These are phyloP conservation scores for Coreoperca whiteheadi DNA, from an alignment of 2,113 vertebrate genomes.

Conservation along the genomic window DNA sequence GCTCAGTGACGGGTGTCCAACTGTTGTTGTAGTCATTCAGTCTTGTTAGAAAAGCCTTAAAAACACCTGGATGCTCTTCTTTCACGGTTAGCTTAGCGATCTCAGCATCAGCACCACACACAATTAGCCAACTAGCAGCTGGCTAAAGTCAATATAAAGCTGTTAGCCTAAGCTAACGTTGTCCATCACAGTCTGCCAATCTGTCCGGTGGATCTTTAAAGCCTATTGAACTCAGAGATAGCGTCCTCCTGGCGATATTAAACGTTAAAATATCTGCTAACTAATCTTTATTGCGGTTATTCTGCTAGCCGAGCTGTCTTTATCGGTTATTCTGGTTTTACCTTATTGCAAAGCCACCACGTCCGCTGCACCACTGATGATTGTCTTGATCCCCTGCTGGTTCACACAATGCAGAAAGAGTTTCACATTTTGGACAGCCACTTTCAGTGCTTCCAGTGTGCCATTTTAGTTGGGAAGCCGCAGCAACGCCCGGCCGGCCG, in stretches of 20 bases:
- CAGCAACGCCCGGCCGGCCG: neutral
- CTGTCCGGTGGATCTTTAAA: neutral
- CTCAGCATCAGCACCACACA: slow-evolving; percentile 75
- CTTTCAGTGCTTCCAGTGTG: slow-evolving; percentile 10
- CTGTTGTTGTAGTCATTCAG: neutral
- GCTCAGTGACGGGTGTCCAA: neutral
- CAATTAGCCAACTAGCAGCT: slow-evolving; percentile 47
- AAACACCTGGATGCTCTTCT: slow-evolving; percentile 15
- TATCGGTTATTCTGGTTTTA: slow-evolving; percentile 25
- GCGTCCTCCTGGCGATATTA: neutral
- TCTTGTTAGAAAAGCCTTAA: neutral
- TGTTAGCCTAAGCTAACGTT: slow-evolving; percentile 26
- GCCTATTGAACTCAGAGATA: neutral
- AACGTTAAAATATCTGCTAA: neutral
- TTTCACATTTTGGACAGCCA: slow-evolving; percentile 46
- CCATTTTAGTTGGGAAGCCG: slow-evolving; percentile 26
- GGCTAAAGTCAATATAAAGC: slow-evolving; percentile 50
- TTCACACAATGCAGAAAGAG: slow-evolving; percentile 8
- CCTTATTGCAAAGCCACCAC: slow-evolving; percentile 51
- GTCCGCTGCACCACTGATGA: slow-evolving; percentile 48
- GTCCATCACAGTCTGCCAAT: neutral
- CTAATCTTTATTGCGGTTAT: too few relatives aligned
- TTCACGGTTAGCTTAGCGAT: slow-evolving; percentile 40
- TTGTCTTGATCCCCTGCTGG: slow-evolving; percentile 39
- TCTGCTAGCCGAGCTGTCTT: neutral